Evolutionary conservation across 2,888 invertebrate genomes (phyloP), one percentile per base, ranked within the genome.

Genomic region (Euphydryas editha): DNA sequence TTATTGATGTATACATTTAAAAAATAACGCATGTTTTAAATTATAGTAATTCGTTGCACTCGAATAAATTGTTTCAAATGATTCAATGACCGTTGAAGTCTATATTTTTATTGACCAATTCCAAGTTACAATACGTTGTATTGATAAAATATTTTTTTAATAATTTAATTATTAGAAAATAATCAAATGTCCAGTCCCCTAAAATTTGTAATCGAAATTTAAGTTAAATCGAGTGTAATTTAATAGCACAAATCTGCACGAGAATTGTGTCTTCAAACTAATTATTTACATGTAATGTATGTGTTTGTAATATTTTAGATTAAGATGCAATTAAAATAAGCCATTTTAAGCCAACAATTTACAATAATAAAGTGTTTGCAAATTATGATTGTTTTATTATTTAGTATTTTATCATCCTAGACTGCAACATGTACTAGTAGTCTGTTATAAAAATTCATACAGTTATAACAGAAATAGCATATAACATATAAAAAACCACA

Each of bases 341-440:
- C 49, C 49, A 71, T 72, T 46, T 70, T 66, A 60, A 59, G 65
- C 59, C 59, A 46, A 59, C 57, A 56, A 54, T 65, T 59, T 72
- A 72, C 69, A 69, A 59, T 68, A 77, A 76, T 76, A 78, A 78
- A 78, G 72, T 75, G 73, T 75, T 75, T 73, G 72, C 72, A 73
- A 73, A 62, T 66, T 36, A 49, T 21, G 24, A 36, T 58, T 64
- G 62, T 71, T 68, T 73, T 59, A 60, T 75, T 73, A 73, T 20
- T 11, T 18, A 17, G n/a, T n/a, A n/a, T n/a, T 30, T 30, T 3
- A 7, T 30, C 8, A 30, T 0, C 30, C 30, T 30, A 30, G 5
- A 30, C 30, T 30, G 8, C 5, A 30, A 30, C 30, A 30, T 3
- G 30, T 7, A 30, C 30, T 42, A 5, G n/a, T n/a, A n/a, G n/a